Evolutionary conservation across 2,888 invertebrate species (phyloP), one percentile per base, ranked within the genome.

Genomic region (Pheosia gnoma): DNA sequence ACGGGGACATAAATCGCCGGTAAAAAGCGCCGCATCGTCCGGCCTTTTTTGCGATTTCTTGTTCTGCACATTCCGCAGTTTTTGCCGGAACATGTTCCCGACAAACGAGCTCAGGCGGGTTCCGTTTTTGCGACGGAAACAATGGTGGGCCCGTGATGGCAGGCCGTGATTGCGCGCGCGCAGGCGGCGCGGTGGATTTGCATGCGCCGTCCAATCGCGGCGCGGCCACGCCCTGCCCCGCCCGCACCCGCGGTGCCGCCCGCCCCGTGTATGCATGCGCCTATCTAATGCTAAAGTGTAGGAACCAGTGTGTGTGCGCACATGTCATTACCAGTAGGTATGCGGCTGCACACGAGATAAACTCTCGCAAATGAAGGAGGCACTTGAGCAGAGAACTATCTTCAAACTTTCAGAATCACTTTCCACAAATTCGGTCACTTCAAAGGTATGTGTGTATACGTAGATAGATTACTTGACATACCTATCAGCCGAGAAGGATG

Each of bases 51-150:
- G 86, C 82, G 71, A 81, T 83, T 89, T 90, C 90, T 91, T 89
- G 89, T 92, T 89, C 85, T 88, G 87, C 85, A 85, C 84, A 89
- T 90, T 86, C 87, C 80, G 61, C 66, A 67, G 88, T 89, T 92
- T 93, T 92, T 91, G 89, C 82, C 61, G 74, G 71, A 65, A 75
- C 84, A 77, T 80, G 86, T 84, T 85, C 83, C 79, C 83, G 83
- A 86, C 88, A 87, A 86, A 84, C 88, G 83, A 86, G 86, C 80
- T 78, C 75, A 74, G 76, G 70, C 81, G 62, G 68, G 72, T 77
- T 74, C 70, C 62, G 86, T 87, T 88, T 89, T 87, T 88, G 81
- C 77, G 53, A 62, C 57, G 64, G 71, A 79, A 80, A 89, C 89
- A 89, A 89, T 88, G 86, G 88, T 84, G 77, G 76, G 71, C 68